A percentile compares a stretch with the other conserved stretches of the same genome.
Evolutionary conservation across 2,888 invertebrate species (phyloP).

Genomic region (Dynastes maya): DNA sequence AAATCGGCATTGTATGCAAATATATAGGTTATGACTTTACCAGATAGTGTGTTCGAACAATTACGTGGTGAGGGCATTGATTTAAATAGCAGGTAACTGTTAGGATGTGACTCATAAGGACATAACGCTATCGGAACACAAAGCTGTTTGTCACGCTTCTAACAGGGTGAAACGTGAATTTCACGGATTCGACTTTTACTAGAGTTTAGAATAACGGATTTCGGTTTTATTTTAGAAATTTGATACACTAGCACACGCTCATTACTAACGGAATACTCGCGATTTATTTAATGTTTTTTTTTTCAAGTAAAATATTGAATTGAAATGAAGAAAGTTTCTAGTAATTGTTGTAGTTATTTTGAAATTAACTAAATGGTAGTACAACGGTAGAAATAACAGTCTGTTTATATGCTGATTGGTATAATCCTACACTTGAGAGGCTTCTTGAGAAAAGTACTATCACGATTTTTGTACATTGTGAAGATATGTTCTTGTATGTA

Average conservation of each 20-base stretch:
- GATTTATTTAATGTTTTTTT: too few relatives aligned
- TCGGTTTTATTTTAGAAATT: neutral
- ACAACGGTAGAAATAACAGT: too few relatives aligned
- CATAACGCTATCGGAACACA: conserved; percentile 11
- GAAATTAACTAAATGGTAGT: too few relatives aligned
- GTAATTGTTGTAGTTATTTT: too few relatives aligned
- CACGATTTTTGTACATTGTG: too few relatives aligned
- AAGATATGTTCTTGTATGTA: too few relatives aligned
- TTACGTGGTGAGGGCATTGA: conserved; percentile 2
- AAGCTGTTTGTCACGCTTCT: conserved; percentile 1
- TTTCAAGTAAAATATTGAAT: too few relatives aligned
- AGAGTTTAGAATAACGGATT: conserved; percentile 4
- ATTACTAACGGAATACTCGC: neutral
- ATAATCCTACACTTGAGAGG: too few relatives aligned
- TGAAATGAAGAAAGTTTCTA: too few relatives aligned
- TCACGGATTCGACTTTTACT: conserved; percentile 13
- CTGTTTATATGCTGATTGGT: too few relatives aligned
- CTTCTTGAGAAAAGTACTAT: too few relatives aligned
- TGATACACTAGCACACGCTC: too few relatives aligned
- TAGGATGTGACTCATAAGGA: conserved; percentile 36
- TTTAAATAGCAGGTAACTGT: conserved; percentile 23
- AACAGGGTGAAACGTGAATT: conserved; percentile 9
- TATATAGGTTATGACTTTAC: conserved; percentile 19
- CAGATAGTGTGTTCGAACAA: neutral
- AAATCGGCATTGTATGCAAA: conserved; percentile 21